phyloP scores from a whole-genome alignment of 2,888 invertebrate species.

The Diarsia rubi region DNA sequence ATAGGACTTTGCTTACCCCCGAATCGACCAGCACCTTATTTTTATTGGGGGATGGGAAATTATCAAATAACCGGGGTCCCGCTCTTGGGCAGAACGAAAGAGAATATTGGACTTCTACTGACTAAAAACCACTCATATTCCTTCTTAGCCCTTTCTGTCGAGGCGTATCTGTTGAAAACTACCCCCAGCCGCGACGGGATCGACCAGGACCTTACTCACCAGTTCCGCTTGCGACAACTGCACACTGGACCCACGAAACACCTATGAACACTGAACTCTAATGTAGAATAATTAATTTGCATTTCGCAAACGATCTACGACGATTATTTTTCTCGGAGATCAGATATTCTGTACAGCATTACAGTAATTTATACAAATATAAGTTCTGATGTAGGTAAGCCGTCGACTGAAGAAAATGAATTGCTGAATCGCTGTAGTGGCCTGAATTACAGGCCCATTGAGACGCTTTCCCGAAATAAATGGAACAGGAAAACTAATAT shows the following conservation, averaged over 20 bases:
- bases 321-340: conserved; percentile 18
- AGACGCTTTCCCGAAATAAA: conserved; percentile 4
- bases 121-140: too few relatives aligned
- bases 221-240: not conserved
- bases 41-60: too few relatives aligned
- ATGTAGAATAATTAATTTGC: conserved; percentile 15
- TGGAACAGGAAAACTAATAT: conserved; percentile 21
- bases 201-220: too few relatives aligned
- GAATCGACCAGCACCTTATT: too few relatives aligned
- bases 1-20: too few relatives aligned
- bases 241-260: not conserved
- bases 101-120: too few relatives aligned
- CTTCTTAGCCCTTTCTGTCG: too few relatives aligned
- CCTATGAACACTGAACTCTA: not conserved
- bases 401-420: conserved; percentile 14
- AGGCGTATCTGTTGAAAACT: too few relatives aligned
- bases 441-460: conserved; percentile 23
- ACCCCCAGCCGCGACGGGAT: too few relatives aligned
- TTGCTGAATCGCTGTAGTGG: conserved; percentile 18
- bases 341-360: conserved; percentile 13
- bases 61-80: too few relatives aligned
- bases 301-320: not conserved
- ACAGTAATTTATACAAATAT: conserved; percentile 19
- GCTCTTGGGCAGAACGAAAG: too few relatives aligned
- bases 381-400: conserved; percentile 3